Evolutionary conservation across 2,888 invertebrate genomes (phyloP).

Genomic region (Drosophila borealis): DNA sequence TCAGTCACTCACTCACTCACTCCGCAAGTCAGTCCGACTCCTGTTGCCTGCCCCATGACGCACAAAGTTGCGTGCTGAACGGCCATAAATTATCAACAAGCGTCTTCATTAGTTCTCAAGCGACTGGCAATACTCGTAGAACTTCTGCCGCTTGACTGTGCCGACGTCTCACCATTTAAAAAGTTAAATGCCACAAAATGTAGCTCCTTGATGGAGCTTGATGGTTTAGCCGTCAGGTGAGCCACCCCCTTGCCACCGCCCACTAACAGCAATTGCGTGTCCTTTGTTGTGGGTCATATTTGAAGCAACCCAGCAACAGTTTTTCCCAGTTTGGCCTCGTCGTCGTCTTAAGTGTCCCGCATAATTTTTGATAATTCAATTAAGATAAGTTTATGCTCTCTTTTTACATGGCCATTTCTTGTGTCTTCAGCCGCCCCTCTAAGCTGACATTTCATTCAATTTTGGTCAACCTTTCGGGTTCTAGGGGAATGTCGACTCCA

Average conservation of each 20-base stretch:
- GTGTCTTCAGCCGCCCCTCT: not conserved
- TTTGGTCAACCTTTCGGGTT: conserved; percentile 24
- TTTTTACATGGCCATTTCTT: conserved; percentile 34
- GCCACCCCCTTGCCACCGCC: not conserved
- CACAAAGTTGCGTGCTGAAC: conserved; percentile 65
- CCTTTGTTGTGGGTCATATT: conserved; percentile 50
- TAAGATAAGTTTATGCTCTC: conserved; percentile 72
- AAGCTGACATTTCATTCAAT: conserved; percentile 61
- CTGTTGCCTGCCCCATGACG: conserved; percentile 47
- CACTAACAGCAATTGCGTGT: conserved; percentile 44
- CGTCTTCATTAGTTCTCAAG: conserved; percentile 73
- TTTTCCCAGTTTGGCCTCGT: conserved; percentile 12
- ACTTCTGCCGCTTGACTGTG: conserved; percentile 19
- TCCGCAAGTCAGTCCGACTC: conserved; percentile 4
- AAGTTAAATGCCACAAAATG: conserved; percentile 71
- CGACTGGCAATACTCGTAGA: conserved; percentile 31
- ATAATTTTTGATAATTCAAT: conserved; percentile 77
- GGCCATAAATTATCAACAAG: conserved; percentile 69
- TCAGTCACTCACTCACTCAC: not conserved
- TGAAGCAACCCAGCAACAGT: conserved; percentile 49
- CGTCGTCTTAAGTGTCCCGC: conserved; percentile 68
- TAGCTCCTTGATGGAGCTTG: conserved; percentile 45
- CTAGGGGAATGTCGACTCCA: conserved; percentile 26
- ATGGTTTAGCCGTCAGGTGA: conserved; percentile 51
- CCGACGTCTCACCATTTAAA: conserved; percentile 47